Evolutionary conservation across 1,140 invertebrate species (phyloP), one percentile per base, ranked within the genome.

Genomic region (Drosophila ananassae): DNA sequence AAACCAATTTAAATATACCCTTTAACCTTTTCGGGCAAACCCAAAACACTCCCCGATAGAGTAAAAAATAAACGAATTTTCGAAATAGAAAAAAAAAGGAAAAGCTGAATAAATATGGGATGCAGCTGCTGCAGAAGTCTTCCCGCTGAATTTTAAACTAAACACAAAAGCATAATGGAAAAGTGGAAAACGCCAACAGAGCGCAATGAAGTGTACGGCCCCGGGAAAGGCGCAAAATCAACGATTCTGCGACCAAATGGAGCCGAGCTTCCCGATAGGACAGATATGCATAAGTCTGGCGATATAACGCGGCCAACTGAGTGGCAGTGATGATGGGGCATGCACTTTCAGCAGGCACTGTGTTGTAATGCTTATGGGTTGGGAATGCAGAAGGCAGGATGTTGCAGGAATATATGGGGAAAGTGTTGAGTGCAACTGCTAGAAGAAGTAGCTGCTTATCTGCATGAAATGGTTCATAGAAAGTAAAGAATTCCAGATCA

Each of bases 111-210:
- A 69, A 69, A 69, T 68, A 69, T 69, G 41, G 63, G 41, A 48
- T 69, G 66, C 66, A 69, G 66, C 66, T 69, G 63, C 66, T 67
- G 80, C 80, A 72, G 79, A 80, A 67, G 78, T 81, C 73, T 83
- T 79, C 24, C 74, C 78, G 82, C 64, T 87, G 82, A 87, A 82
- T 85, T 85, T 82, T 66, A 82, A 87, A 63, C 69, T 77, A 81
- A 85, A 87, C 82, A 85, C 77, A 78, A 73, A 64, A 58, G 62
- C 77, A 84, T 82, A 82, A 79, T 78, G 82, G 71, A 76, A 87
- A 87, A 85, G 73, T 81, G 78, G 69, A 62, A 82, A 89, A 77
- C 62, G 78, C 75, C 78, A 85, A 78, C 82, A 87, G 78, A 78
- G 82, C 82, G 82, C 82, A 85, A 87, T 85, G 74, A 85, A 85